A percentile compares a stretch with the other conserved stretches of the same genome.
Evolutionary conservation across 2,888 invertebrate species (phyloP).

Genomic region (Gnatocerus cornutus): DNA sequence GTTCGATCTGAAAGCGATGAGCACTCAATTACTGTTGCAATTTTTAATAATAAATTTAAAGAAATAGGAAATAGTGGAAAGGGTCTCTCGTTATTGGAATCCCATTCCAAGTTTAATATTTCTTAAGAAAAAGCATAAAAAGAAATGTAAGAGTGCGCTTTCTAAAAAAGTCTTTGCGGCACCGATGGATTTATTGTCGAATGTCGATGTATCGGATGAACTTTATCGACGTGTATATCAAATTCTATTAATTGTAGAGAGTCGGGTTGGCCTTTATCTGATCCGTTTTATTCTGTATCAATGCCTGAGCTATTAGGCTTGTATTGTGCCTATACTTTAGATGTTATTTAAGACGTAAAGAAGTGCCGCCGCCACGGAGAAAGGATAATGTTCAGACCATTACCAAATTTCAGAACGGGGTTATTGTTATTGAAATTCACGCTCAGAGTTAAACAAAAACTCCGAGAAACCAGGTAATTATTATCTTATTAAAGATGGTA

Average conservation of each 20-base stretch:
- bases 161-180: constrained; percentile 38
- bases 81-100: constrained; percentile 40
- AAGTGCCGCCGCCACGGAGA: constrained; percentile 31
- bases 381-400: constrained; percentile 35
- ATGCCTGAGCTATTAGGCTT: constrained; percentile 50
- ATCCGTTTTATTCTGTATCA: constrained; percentile 51
- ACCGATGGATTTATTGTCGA: constrained; percentile 41
- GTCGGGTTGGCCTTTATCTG: constrained; percentile 49
- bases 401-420: constrained; percentile 24
- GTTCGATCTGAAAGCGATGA: constrained; percentile 37
- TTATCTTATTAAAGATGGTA: not conserved
- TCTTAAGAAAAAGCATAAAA: constrained; percentile 8
- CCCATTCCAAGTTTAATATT: constrained; percentile 34
- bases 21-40: constrained; percentile 56
- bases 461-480: not conserved
- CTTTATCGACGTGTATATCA: constrained; percentile 50
- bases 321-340: constrained; percentile 46
- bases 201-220: constrained; percentile 46
- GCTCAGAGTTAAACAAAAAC: not conserved
- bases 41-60: constrained; percentile 54
- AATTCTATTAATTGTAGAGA: constrained; percentile 50
- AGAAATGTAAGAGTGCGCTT: constrained; percentile 18
- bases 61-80: constrained; percentile 52
- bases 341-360: constrained; percentile 50
- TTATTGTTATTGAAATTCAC: constrained; percentile 9